Base-by-base conservation (phyloP, 1,140 invertebrate genomes). In the Drosophila oshimai region DNA sequence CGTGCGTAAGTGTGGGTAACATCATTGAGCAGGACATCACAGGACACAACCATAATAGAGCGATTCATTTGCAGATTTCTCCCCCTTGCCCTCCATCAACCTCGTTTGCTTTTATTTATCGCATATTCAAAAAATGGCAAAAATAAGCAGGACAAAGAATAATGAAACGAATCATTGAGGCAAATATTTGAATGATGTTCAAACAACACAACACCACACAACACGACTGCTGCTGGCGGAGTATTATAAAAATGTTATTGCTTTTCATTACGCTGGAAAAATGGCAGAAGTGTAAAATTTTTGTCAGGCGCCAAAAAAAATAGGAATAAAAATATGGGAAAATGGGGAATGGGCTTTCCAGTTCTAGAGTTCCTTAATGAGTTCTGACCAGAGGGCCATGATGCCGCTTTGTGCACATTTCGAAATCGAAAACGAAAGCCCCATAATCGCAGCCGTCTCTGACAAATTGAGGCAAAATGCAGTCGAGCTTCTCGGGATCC, bases 161-260 rank as follows among this genome's bases (percentile, higher is more conserved):
- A 72, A 46, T 47, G 36, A 72, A 62, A 50, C 69, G 51, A 72
- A 72, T 58, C 65, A 60, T 71, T 71, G 53, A 45, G 51, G 50
- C 73, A 76, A 77, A 77, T 77, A 77, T 77, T 77, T 77, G 74
- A 77, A 64, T 71, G 50, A 71, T 71, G 53, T 74, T 55, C 39
- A 61, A 75, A 46, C 33, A 61, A 39, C 15, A 42, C 17, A 10
- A 28, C n/a, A n/a, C n/a, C n/a, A n/a, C n/a, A n/a, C n/a, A n/a
- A n/a, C n/a, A n/a, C n/a, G n/a, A n/a, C n/a, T n/a, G n/a, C 26
- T 22, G 20, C 29, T 10, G 47, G 20, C 15, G 17, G 42, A 31
- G 49, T 61, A 72, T 77, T 77, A 77, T 71, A 72, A 72, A 74
- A 77, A 77, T 77, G 74, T 77, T 77, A 77, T 76, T 76, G 74